Evolutionary conservation across 2,888 invertebrate genomes (phyloP), one percentile per base, ranked within the genome.

Genomic region (Cantharis rustica): DNA sequence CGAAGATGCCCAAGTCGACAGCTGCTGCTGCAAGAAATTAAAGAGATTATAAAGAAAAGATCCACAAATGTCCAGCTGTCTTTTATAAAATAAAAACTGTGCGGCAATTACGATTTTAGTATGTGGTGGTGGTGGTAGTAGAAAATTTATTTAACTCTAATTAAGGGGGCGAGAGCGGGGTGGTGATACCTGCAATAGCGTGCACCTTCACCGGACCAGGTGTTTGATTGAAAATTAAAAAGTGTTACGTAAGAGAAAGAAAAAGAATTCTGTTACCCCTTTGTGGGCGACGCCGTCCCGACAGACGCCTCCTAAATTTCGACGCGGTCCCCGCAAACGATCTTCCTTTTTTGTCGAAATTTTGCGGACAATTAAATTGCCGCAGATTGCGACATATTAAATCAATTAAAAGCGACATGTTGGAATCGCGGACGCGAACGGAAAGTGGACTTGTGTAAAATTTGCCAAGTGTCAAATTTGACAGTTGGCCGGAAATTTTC

Each of bases 1-100:
- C 84, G 84, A 81, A 82, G 82, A 83, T 81, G 84, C 84, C 85
- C 84, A 86, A 83, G 83, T 81, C 81, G 84, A 84, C 85, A 84
- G 85, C 86, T 86, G 86, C 86, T 85, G 87, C 87, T 87, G 86
- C 73, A 83, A 83, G 26, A 75, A 83, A 85, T 83, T 83, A 81
- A 84, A 83, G 81, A 72, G 75, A 82, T 73, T 68, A 77, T 75
- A 73, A 77, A 72, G 74, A 75, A 75, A 68, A 76, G 70, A 16
- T 27, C 20, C n/a, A 69, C 68, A 10, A 73, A 64, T 23, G 47
- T 61, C 69, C 78, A 78, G 78, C 78, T 78, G 78, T 62, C 71
- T 70, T 11, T n/a, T 66, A 66, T 66, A 47, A 47, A 47, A 47
- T 47, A 47, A 47, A 47, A 47, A 47, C 7, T 47, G n/a, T 47